Percentiles rank a stretch among this genome's conserved stretches.
phyloP scores from a whole-genome alignment of 2,113 vertebrate species.

The Scartelaos histophorus region DNA sequence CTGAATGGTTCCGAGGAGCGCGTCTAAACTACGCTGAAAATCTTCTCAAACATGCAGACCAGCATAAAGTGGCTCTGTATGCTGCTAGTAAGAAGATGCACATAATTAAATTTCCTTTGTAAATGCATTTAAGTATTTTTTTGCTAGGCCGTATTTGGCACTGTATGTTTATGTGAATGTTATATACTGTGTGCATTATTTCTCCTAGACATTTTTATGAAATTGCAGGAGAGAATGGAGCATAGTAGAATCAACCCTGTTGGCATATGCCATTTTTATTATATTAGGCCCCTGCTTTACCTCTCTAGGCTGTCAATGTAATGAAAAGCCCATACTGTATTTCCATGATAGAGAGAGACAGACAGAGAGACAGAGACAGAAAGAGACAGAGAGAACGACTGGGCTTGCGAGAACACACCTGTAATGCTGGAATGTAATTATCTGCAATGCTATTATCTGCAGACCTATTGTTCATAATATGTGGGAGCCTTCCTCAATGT shows the following conservation, averaged over 20 bases:
- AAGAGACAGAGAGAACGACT: background rate
- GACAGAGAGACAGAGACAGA: too few species aligned
- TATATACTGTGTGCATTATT: too few species aligned
- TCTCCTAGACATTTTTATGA: background rate
- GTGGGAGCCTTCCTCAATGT: conserved; percentile 19
- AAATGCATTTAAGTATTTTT: background rate
- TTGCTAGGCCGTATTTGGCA: background rate
- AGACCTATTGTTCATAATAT: conserved; percentile 24
- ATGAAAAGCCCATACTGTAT: conserved; percentile 43
- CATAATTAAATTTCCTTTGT: background rate
- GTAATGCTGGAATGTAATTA: too few species aligned
- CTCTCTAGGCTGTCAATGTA: conserved; percentile 39
- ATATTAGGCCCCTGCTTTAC: conserved; percentile 32
- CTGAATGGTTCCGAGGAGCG: conserved; percentile 93
- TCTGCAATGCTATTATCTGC: conserved; percentile 53
- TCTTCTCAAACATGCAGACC: conserved; percentile 86
- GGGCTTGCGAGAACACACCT: background rate
- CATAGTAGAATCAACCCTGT: background rate
- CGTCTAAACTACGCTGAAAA: conserved; percentile 95
- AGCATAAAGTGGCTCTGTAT: conserved; percentile 91
- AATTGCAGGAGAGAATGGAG: background rate
- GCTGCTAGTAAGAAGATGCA: conserved; percentile 83
- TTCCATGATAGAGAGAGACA: background rate
- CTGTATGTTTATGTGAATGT: background rate
- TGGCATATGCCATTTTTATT: conserved; percentile 31